Conservation (phyloP, 2,113 vertebrate species). For the Lynx canadensis region DNA sequence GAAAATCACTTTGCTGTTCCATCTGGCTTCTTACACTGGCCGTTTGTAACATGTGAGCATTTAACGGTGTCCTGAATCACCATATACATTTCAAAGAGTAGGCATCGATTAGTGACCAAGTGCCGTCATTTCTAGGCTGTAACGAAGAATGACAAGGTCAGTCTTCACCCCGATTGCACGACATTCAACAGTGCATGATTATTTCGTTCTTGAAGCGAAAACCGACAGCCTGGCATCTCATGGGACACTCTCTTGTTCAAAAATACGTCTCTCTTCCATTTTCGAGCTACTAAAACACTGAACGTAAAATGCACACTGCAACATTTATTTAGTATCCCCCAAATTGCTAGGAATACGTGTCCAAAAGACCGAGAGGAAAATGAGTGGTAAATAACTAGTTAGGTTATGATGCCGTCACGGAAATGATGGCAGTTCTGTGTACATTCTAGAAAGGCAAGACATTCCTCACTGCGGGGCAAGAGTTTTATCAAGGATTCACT, state of each 20-base stretch:
- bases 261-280: neutral
- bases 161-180: neutral
- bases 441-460: neutral
- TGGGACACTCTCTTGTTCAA: constrained; percentile 22
- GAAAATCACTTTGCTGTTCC: constrained; percentile 72
- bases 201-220: neutral
- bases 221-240: neutral
- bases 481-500: neutral
- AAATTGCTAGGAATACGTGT: neutral
- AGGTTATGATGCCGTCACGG: no score
- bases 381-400: neutral
- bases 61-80: constrained; percentile 69
- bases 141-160: neutral
- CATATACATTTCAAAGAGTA: constrained; percentile 71
- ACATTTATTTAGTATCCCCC: neutral
- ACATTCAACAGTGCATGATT: neutral
- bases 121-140: neutral
- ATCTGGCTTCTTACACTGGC: constrained; percentile 59
- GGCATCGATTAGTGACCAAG: neutral
- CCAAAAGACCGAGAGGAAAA: neutral
- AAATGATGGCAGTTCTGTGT: neutral
- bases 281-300: neutral
- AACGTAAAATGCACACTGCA: neutral
- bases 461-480: neutral
- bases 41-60: constrained; percentile 72